phyloP scores from a whole-genome alignment of 2,888 invertebrate genomes.

The Drosophila tripunctata region DNA sequence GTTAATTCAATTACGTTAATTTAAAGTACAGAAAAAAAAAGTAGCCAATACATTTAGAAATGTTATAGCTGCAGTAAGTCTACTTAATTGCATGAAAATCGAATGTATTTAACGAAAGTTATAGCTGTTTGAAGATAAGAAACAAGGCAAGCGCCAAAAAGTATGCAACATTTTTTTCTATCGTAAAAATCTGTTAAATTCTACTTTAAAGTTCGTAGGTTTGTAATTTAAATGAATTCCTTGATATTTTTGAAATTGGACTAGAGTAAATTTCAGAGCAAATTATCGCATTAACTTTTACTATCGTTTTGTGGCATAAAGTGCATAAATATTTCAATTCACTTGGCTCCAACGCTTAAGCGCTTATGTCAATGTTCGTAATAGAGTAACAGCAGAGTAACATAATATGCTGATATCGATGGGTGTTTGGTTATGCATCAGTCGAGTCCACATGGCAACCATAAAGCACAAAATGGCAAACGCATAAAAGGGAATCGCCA shows the following conservation, averaged over 20 bases:
- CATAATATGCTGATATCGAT: slow-evolving; percentile 49
- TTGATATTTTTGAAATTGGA: background rate
- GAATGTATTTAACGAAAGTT: background rate
- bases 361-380: slow-evolving; percentile 27
- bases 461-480: slow-evolving; percentile 52
- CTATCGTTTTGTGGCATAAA: slow-evolving; percentile 9
- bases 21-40: too few relatives aligned
- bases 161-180: background rate
- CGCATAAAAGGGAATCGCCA: slow-evolving; percentile 60
- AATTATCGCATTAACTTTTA: slow-evolving; percentile 14
- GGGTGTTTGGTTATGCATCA: slow-evolving; percentile 29
- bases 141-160: background rate
- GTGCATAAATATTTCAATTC: slow-evolving; percentile 24
- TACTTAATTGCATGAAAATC: background rate
- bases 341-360: slow-evolving; percentile 15
- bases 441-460: slow-evolving; percentile 37
- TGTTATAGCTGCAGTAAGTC: too few relatives aligned
- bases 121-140: background rate
- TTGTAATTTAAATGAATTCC: background rate
- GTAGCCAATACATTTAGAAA: too few relatives aligned
- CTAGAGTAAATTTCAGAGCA: background rate
- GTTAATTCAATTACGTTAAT: slow-evolving; percentile 13
- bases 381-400: slow-evolving; percentile 1
- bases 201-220: background rate
- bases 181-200: too few relatives aligned